phyloP scores from a whole-genome alignment of 92 coral and sea anemone genomes.

The Actinernus sp. region DNA sequence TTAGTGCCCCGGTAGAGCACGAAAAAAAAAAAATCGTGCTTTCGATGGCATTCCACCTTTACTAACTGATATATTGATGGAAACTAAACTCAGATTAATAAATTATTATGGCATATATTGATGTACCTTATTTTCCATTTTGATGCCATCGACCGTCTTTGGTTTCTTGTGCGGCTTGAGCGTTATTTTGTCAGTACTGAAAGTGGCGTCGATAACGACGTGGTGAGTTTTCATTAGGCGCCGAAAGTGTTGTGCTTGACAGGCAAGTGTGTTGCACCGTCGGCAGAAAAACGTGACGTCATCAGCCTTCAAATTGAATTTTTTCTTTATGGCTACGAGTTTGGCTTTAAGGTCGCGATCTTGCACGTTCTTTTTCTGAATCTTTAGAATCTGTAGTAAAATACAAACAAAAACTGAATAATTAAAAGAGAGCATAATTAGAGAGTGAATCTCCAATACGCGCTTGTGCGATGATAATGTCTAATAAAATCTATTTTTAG shows the following conservation, averaged over 20 bases:
- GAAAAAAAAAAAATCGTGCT: no score
- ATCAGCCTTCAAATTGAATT: constrained; percentile 10
- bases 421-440: no score
- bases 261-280: constrained; percentile 47
- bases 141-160: constrained; percentile 4
- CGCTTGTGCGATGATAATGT: no score
- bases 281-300: constrained; percentile 52
- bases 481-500: no score
- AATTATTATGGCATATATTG: no score
- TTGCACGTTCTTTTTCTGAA: neutral
- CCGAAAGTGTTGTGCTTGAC: constrained; percentile 57
- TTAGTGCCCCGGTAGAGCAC: no score
- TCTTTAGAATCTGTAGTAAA: neutral
- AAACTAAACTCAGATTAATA: no score
- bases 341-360: neutral
- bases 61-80: no score
- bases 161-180: constrained; percentile 51
- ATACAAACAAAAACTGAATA: no score
- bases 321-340: neutral
- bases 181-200: constrained; percentile 23
- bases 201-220: constrained; percentile 33
- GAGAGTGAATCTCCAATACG: no score
- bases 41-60: no score
- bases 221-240: constrained; percentile 2
- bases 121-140: constrained; percentile 6